A percentile compares a stretch with the other conserved stretches of the same genome.
Evolutionary conservation across 2,888 invertebrate genomes (phyloP).

Genomic region (Clanis bilineata): DNA sequence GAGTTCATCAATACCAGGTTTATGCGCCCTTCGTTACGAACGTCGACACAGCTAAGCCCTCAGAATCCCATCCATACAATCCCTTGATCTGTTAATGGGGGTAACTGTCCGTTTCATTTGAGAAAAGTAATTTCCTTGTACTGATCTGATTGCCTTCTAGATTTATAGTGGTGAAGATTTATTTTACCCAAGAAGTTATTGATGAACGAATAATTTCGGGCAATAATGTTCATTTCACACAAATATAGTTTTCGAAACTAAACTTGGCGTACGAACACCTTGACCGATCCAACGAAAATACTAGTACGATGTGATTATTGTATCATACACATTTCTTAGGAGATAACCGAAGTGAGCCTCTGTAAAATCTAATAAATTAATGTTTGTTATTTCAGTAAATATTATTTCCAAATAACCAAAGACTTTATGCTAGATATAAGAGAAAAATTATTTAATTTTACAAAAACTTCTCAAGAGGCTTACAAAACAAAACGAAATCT

Average conservation of each 20-base stretch:
- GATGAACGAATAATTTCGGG: background rate
- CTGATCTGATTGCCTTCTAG: conserved; percentile 16
- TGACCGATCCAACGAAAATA: no score
- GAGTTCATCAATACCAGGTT: conserved; percentile 17
- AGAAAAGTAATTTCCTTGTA: conserved; percentile 26
- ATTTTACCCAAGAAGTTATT: background rate
- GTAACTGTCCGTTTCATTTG: conserved; percentile 16
- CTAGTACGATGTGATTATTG: no score
- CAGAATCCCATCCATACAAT: conserved; percentile 33
- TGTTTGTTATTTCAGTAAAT: no score
- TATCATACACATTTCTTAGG: no score
- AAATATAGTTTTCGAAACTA: no score
- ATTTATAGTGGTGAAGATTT: background rate
- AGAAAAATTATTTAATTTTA: background rate
- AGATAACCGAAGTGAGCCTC: no score
- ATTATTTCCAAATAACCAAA: background rate
- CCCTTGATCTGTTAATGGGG: conserved; percentile 34
- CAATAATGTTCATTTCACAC: no score
- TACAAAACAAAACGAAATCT: conserved; percentile 2
- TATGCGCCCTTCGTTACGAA: conserved; percentile 34
- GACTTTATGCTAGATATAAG: background rate
- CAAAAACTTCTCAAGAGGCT: background rate
- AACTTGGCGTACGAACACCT: no score
- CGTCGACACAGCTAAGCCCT: conserved; percentile 30
- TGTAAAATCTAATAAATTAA: no score